Percentiles rank a stretch among this genome's conserved stretches.
Conservation (phyloP, 2,888 invertebrate species). For the Catocala fraxini region DNA sequence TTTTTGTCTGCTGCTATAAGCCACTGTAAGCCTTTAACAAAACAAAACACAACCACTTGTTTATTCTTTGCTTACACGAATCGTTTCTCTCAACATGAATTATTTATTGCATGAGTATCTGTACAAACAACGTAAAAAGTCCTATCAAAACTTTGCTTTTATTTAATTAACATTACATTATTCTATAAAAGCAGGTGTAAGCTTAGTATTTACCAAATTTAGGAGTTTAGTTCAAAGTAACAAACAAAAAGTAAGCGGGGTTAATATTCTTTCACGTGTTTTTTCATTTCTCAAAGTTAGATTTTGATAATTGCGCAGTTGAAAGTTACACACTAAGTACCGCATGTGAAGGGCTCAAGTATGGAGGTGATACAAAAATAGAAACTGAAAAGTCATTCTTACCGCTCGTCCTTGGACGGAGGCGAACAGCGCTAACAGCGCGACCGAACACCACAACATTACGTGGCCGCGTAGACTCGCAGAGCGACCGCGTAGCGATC, state of each 20-base stretch:
- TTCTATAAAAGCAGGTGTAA: too few species aligned
- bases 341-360: conserved; percentile 35
- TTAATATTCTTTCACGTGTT: conserved; percentile 17
- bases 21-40: too few species aligned
- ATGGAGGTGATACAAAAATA: conserved; percentile 29
- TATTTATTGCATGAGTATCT: too few species aligned
- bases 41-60: too few species aligned
- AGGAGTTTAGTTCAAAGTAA: not conserved
- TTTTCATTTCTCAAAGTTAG: conserved; percentile 9
- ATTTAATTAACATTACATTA: too few species aligned
- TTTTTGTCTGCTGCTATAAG: too few species aligned
- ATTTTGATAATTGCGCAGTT: conserved; percentile 24
- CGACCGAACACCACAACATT: conserved; percentile 77
- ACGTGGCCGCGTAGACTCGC: conserved; percentile 66
- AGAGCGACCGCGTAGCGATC: conserved; percentile 67
- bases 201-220: not conserved
- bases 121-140: too few species aligned
- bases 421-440: conserved; percentile 77
- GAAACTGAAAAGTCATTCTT: conserved; percentile 64
- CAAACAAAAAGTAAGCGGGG: conserved; percentile 7
- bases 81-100: too few species aligned
- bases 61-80: too few species aligned
- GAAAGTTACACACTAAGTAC: conserved; percentile 48
- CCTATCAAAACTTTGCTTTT: too few species aligned
- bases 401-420: conserved; percentile 84